A percentile compares a stretch with the other conserved stretches of the same genome.
Conservation (phyloP, 2,888 invertebrate species). For the Mythimna albipuncta region DNA sequence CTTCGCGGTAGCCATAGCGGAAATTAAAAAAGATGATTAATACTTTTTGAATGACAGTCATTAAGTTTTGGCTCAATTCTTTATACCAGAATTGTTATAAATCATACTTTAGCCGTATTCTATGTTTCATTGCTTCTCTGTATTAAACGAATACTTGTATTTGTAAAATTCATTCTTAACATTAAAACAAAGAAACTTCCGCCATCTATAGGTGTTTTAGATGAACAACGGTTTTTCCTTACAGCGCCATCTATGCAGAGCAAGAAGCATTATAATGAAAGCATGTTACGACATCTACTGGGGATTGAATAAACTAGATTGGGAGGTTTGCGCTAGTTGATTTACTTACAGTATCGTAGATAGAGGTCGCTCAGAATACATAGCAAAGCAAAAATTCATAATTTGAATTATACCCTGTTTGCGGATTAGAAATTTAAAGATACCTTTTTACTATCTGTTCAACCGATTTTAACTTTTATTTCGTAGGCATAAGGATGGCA, state of each 20-base stretch:
- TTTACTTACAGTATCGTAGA: background rate
- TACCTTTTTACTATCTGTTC: too few species aligned
- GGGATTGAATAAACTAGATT: background rate
- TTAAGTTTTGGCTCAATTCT: background rate
- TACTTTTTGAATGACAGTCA: background rate
- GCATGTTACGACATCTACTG: slow-evolving; percentile 14
- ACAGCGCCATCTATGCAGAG: slow-evolving; percentile 25
- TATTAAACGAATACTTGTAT: too few species aligned
- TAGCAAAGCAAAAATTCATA: too few species aligned
- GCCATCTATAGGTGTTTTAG: background rate
- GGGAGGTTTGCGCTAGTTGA: accelerated
- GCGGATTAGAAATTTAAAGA: too few species aligned
- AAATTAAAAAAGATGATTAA: slow-evolving; percentile 6
- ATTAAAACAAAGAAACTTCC: background rate
- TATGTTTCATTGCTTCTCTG: background rate
- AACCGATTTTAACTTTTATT: too few species aligned
- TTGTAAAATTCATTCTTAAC: background rate
- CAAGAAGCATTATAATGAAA: background rate
- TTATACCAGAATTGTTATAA: background rate
- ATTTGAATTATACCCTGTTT: too few species aligned
- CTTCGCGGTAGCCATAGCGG: background rate
- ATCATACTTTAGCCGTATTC: background rate
- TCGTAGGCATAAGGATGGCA: too few species aligned
- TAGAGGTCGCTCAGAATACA: slow-evolving; percentile 19
- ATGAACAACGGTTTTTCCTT: accelerated